These are phyloP conservation scores for Oryctolagus cuniculus DNA, from an alignment of 2,113 vertebrate species.

Conservation along the genomic window DNA sequence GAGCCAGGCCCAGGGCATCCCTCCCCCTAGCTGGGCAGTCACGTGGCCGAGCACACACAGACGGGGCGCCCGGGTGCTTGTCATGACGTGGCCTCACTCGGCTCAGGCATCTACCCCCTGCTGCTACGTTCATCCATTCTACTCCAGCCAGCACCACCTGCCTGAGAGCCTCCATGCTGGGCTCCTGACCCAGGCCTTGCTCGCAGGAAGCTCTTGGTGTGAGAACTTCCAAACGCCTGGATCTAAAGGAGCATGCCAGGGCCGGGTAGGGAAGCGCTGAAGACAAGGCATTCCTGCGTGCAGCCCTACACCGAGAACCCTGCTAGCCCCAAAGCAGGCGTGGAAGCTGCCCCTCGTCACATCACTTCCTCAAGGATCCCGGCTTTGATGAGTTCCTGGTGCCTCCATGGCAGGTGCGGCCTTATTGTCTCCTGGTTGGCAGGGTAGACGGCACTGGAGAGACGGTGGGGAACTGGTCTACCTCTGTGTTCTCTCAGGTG, in stretches of 20 bases:
- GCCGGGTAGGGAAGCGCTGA: background rate
- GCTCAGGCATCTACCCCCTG: background rate
- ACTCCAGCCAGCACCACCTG: background rate
- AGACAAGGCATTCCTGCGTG: too few relatives aligned
- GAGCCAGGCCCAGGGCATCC: background rate
- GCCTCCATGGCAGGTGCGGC: background rate
- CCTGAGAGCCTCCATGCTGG: background rate
- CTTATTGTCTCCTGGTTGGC: slow-evolving; percentile 10
- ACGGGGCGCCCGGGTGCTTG: too few relatives aligned
- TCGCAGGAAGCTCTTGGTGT: slow-evolving; percentile 15
- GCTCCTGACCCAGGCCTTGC: background rate
- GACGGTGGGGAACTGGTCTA: background rate
- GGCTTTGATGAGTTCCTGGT: slow-evolving; percentile 28
- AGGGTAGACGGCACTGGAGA: background rate
- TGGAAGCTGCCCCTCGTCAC: background rate
- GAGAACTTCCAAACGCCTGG: background rate
- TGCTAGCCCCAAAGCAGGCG: background rate
- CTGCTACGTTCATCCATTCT: background rate
- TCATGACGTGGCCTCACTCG: background rate
- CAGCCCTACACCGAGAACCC: background rate
- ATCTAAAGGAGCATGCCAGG: background rate
- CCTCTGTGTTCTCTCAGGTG: background rate
- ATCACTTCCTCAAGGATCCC: background rate
- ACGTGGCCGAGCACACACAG: background rate
- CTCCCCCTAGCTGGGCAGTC: slow-evolving; percentile 2